Evolutionary conservation across 2,113 vertebrate species (phyloP), one percentile per base, ranked within the genome.

Genomic region (Donacobius atricapilla): DNA sequence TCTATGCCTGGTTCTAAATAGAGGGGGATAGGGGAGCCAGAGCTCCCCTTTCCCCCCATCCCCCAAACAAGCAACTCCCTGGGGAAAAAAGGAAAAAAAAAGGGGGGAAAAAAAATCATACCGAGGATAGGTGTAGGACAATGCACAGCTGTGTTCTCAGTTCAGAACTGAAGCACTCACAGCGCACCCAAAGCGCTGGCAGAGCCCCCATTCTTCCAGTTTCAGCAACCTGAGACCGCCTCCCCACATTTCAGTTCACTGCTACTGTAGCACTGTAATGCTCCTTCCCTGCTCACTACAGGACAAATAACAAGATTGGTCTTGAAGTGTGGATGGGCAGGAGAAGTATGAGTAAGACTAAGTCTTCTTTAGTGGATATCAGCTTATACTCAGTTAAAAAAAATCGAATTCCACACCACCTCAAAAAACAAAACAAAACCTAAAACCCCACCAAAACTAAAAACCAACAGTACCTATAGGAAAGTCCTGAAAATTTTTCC

Each of bases 151-250:
- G 22, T 51, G 39, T 60, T 51, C 72, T 83, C 31, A 27, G 3
- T 18, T 63, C 71, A 42, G 37, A 35, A 42, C 6, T 33, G 35
- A 54, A 9, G 20, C 33, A 50, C 35, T 44, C 28, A 13, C 5
- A 48, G 50, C 0, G 1, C 15, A 30, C 66, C 40, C 22, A 28
- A 18, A 35, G 63, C 3, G 1, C 1, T 42, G 47, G 60, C 64
- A 87, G 33, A 73, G 7, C 18, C 40, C 28, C 15, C 4, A 27
- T 64, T n/a, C 86, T 47, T n/a, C 47, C 25, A 13, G 4, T 8
- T 47, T 14, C 48, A 56, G 58, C 17, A 19, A 24, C 0, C 5
- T 37, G 73, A 47, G 48, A 68, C 3, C 1, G 70, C 21, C 61
- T 35, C 27, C 21, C 65, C 28, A 45, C 42, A 25, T 56, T 63